phyloP scores from a whole-genome alignment of 1,140 invertebrate species.

The Oscheius sp. region DNA sequence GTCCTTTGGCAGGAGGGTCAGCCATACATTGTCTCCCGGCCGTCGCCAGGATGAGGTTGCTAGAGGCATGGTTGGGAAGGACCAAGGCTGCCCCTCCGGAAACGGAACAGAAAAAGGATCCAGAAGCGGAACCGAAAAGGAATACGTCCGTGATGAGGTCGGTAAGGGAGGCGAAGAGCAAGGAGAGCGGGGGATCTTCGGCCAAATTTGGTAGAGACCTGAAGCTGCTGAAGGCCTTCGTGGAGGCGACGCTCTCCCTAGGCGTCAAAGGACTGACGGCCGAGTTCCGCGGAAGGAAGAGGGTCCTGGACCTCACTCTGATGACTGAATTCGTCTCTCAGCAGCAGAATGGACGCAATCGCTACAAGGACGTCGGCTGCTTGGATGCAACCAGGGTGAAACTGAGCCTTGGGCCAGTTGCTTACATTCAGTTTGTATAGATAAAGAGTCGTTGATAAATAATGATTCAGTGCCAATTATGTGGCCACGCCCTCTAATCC shows the following conservation, averaged over 20 bases:
- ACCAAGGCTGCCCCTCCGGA: no score
- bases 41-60: no score
- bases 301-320: background rate
- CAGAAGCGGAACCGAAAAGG: no score
- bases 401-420: background rate
- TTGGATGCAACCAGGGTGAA: slow-evolving; percentile 7
- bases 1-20: no score
- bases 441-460: background rate
- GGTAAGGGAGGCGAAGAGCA: no score
- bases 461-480: slow-evolving; percentile 8
- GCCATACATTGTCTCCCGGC: no score
- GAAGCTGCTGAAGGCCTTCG: no score
- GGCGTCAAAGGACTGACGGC: background rate
- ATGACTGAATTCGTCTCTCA: slow-evolving; percentile 10
- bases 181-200: no score
- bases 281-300: background rate
- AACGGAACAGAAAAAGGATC: no score
- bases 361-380: slow-evolving; percentile 20
- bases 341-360: slow-evolving; percentile 2
- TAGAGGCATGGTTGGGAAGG: no score
- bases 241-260: background rate
- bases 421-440: slow-evolving; percentile 16
- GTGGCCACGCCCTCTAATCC: slow-evolving; percentile 8
- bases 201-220: no score
- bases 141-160: no score